phyloP scores from a whole-genome alignment of 2,888 invertebrate species.

The Oithona nana region DNA sequence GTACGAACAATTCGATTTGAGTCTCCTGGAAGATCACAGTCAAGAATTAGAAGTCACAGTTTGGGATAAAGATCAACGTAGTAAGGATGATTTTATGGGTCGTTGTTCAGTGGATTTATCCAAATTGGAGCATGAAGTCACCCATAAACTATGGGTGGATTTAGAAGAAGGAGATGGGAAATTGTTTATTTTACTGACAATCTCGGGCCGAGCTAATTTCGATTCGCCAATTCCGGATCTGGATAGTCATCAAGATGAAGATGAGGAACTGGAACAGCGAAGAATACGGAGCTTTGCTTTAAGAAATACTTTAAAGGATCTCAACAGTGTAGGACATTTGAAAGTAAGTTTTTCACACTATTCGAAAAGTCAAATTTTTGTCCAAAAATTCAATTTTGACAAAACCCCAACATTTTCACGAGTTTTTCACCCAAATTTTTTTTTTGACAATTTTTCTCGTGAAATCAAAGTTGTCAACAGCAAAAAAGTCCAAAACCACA shows the following conservation, averaged over 20 bases:
- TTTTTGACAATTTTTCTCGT: no score
- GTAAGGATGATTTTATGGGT: constrained; percentile 71
- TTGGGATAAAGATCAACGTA: constrained; percentile 63
- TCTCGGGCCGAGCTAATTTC: constrained; percentile 70
- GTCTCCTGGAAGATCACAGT: constrained; percentile 78
- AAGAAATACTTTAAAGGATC: not conserved
- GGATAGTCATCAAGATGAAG: not conserved
- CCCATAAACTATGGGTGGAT: constrained; percentile 68
- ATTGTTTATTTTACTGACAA: constrained; percentile 70
- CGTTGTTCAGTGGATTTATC: constrained; percentile 67
- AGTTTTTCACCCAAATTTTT: no score
- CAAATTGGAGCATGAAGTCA: constrained; percentile 61
- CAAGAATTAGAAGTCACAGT: constrained; percentile 76
- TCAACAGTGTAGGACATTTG: not conserved
- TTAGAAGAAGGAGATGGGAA: constrained; percentile 67
- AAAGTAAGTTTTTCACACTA: no score
- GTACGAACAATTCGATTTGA: constrained; percentile 92
- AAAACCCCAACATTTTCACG: no score
- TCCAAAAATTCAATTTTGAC: no score
- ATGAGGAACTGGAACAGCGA: not conserved
- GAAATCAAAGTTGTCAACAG: no score
- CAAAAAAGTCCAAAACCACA: no score
- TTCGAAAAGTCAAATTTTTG: no score
- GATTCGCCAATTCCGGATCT: not conserved
- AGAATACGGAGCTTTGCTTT: not conserved